Percentiles rank a stretch among this genome's conserved stretches.
These are phyloP conservation scores for Phocoena sinus DNA, from an alignment of 2,113 vertebrate species.

Conservation along the genomic window DNA sequence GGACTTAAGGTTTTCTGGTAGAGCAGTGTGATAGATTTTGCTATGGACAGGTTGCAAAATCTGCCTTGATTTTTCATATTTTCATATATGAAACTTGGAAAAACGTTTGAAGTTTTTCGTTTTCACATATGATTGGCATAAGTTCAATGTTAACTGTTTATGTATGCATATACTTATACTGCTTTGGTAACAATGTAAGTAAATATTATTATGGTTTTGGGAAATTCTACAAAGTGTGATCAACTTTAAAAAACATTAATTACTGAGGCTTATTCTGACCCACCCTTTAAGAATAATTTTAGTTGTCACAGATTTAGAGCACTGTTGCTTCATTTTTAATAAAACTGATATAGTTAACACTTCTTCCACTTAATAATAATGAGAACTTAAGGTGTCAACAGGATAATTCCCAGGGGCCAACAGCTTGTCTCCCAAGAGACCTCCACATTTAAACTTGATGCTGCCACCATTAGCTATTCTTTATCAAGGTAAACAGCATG, in stretches of 20 bases:
- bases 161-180: neutral
- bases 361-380: neutral
- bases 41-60: neutral
- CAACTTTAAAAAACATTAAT: slow-evolving; percentile 35
- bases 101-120: neutral
- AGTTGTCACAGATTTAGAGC: neutral
- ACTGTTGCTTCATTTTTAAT: slow-evolving; percentile 29
- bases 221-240: slow-evolving; percentile 8
- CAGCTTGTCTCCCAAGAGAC: neutral
- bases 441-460: neutral
- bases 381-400: slow-evolving; percentile 1
- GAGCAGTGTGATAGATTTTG: neutral
- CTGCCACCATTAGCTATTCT: neutral
- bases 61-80: neutral
- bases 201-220: neutral
- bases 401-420: neutral
- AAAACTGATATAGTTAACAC: neutral
- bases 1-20: neutral
- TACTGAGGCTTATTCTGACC: slow-evolving; percentile 3
- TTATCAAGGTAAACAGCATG: neutral
- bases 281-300: slow-evolving; percentile 17
- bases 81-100: neutral
- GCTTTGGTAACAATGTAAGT: neutral
- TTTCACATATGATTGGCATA: neutral
- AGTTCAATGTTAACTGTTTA: neutral